Evolutionary conservation across 2,797 vertebrate genomes (phyloP), one percentile per base, ranked within the genome.

Genomic region (Gymnopithys bicolor): DNA sequence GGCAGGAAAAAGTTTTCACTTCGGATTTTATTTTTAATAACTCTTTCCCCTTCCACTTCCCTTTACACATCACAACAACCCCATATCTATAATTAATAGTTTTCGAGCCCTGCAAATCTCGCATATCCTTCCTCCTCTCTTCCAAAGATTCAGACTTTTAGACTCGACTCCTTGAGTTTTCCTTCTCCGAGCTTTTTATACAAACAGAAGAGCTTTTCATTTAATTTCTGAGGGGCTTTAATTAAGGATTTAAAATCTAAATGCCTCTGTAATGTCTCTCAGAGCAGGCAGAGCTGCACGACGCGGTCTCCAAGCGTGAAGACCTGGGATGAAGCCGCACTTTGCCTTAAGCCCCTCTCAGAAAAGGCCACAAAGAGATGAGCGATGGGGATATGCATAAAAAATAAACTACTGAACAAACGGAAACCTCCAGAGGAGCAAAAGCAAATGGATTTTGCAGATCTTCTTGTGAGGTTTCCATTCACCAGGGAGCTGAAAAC

Each of bases 381-480:
- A 94, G 46, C 73, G 78, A 37, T 45, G 81, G 37, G 63, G 51
- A 45, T 68, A 59, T 18, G 39, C 8, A 30, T 74, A 1, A 87
- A 94, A 95, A 94, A 95, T 93, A 59, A 88, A 89, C 90, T 69
- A n/a, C 71, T 56, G 85, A 90, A 51, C 73, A 76, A 89, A 27
- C 37, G 45, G 89, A 58, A 94, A 84, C 41, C 87, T 89, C 91
- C 86, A 68, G 64, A 79, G 85, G 21, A 93, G 79, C 19, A 56
- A 46, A 89, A 62, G 71, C 21, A 83, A 95, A 96, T 62, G 87
- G 74, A 24, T 94, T 95, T 81, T 89, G 45, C 91, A 91, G 95
- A 48, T 58, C 94, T 92, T 80, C 94, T 91, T 95, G 95, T 62
- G 94, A 91, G 92, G 80, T 95, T 96, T 70, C 48, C 84, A 22